A percentile compares a stretch with the other conserved stretches of the same genome.
These are phyloP conservation scores for Hepsetus odoe DNA, from an alignment of 2,113 vertebrate genomes.

Conservation along the genomic window DNA sequence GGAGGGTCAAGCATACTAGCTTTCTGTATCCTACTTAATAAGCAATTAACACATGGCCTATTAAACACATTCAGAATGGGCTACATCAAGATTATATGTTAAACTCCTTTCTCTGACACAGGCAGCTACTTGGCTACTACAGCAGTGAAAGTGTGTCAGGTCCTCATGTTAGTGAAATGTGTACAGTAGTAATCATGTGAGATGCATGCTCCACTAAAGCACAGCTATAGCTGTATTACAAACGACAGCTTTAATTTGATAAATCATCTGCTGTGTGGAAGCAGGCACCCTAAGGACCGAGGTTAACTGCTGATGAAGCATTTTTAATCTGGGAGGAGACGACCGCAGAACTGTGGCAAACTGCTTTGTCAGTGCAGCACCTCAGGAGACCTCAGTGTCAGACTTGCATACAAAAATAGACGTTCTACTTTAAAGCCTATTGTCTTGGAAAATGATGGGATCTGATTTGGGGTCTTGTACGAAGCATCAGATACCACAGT, in stretches of 20 bases:
- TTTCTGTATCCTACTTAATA: no score
- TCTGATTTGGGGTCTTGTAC: neutral
- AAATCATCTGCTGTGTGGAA: slow-evolving; percentile 7
- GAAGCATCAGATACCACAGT: neutral
- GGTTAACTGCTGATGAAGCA: slow-evolving; percentile 36
- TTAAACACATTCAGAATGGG: no score
- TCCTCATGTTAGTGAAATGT: neutral
- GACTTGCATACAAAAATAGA: neutral
- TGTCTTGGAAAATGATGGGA: neutral
- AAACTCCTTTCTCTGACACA: no score
- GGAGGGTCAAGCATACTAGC: no score
- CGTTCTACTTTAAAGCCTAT: neutral
- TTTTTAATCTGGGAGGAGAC: slow-evolving; percentile 19
- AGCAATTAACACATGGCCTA: no score
- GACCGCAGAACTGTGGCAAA: slow-evolving; percentile 13
- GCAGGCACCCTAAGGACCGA: neutral
- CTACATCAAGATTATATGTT: no score
- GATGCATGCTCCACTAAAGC: slow-evolving; percentile 1
- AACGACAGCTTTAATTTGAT: slow-evolving; percentile 16
- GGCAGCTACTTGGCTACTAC: neutral
- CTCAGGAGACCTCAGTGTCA: neutral
- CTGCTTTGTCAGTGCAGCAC: slow-evolving; percentile 2
- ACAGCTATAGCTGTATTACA: slow-evolving; percentile 18
- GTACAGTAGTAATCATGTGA: slow-evolving; percentile 4
- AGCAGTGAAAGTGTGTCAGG: neutral